phyloP scores from a whole-genome alignment of 2,113 vertebrate species.

The Aspidoscelis tigris region DNA sequence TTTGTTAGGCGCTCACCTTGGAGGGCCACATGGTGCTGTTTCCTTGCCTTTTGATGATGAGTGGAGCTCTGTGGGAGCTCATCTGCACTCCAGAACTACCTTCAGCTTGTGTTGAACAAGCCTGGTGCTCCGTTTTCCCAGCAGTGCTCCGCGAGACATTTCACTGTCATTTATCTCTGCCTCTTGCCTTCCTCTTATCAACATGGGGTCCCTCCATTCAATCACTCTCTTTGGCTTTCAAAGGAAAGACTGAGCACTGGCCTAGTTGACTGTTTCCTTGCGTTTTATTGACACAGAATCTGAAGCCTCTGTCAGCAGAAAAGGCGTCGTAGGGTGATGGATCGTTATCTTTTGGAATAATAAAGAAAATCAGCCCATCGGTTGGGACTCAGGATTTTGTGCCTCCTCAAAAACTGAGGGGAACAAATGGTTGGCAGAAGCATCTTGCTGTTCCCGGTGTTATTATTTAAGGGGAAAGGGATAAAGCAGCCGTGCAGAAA shows the following conservation, averaged over 20 bases:
- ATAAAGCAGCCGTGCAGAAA: neutral
- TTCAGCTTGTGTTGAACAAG: neutral
- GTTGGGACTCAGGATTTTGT: neutral
- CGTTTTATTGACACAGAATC: neutral
- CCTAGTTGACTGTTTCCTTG: neutral
- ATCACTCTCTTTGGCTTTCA: neutral
- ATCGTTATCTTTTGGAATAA: neutral
- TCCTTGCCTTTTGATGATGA: slow-evolving; percentile 4
- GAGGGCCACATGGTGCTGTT: neutral
- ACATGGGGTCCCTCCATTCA: neutral
- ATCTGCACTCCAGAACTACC: neutral
- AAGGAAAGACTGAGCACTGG: neutral
- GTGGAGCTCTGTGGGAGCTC: neutral
- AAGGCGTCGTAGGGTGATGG: no score
- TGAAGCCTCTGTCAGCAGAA: slow-evolving; percentile 5
- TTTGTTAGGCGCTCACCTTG: neutral
- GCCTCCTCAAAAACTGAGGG: neutral
- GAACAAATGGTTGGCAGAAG: neutral
- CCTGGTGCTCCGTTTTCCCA: neutral
- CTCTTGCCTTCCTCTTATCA: neutral
- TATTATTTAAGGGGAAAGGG: neutral
- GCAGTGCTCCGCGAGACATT: neutral
- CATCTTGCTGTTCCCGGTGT: neutral
- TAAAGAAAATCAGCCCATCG: neutral
- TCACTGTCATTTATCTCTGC: neutral